Base-by-base conservation (phyloP, 2,888 invertebrate species). In the Uloborus plumipes region DNA sequence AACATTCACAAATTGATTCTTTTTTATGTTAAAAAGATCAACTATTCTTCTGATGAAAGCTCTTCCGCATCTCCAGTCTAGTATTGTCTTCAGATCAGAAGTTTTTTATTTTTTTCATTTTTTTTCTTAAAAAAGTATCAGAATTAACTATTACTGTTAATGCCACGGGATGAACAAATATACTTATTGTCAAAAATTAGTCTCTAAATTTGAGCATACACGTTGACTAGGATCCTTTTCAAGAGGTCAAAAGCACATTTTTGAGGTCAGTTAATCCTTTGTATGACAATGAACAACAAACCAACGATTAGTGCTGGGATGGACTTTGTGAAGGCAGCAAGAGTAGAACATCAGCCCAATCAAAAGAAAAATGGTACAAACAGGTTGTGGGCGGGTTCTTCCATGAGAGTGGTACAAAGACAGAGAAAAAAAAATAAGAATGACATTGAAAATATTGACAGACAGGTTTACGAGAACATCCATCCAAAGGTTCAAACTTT, bases 261-360 rank as follows among this genome's bases (percentile, higher is more conserved):
- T 39, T 67, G 66, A 61, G 59, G 66, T 72, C 51, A 66, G 59
- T 72, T 55, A 50, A 26, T 61, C 20, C 31, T 59, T 62, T 66
- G 50, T 31, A 64, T 51, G 67, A 80, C 66, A 80, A 53, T 66
- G 66, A 72, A 80, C 79, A 79, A 79, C 72, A 73, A 80, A 80
- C 79, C 73, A 74, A 75, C 80, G n/a, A 74, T 66, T 61, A 39
- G 80, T 74, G 81, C 69, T 64, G 81, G 81, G 74, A 75, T 75
- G 81, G 74, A 75, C 59, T 76, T 58, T 71, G 75, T 76, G 76
- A 82, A 82, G 81, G 81, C 81, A 82, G 81, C 81, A 75, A 20
- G 51, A 59, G 69, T 51, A 70, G 53, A 67, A 39, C 47, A 39
- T 59, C 59, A 49, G 51, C 58, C 65, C 49, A 59, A 15, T 50